Conservation (phyloP, 1,140 invertebrate species). For the Pachyrhynchus sulphureomaculatus region DNA sequence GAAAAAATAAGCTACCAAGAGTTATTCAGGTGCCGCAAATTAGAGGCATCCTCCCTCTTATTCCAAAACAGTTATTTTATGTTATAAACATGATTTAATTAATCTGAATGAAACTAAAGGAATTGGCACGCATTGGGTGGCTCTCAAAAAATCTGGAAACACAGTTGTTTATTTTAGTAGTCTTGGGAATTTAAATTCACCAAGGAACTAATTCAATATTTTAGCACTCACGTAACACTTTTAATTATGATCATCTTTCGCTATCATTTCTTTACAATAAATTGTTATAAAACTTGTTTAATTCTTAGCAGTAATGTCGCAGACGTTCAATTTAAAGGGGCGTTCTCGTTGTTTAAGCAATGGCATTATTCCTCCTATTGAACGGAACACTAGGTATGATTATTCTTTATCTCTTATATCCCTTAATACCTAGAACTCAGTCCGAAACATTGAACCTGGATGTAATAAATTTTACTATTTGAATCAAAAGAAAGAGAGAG, state of each 20-base stretch:
- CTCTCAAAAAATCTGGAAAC: conserved; percentile 22
- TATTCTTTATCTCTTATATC: conserved; percentile 6
- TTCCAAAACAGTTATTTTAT: background rate
- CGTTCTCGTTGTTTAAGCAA: no score
- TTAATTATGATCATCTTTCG: no score
- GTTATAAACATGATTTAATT: conserved; percentile 44
- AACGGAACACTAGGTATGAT: no score
- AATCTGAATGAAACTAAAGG: conserved; percentile 43
- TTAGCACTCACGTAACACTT: background rate
- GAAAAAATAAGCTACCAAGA: no score
- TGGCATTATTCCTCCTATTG: no score
- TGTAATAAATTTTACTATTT: background rate
- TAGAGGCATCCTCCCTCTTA: no score
- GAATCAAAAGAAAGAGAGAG: background rate
- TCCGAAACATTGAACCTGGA: conserved; percentile 26
- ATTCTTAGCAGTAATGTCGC: no score
- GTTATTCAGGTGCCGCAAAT: no score
- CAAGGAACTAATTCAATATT: conserved; percentile 28
- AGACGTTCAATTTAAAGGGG: no score
- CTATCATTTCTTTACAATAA: no score
- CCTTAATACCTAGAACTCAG: conserved; percentile 24
- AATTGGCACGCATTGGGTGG: conserved; percentile 44
- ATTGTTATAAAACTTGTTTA: no score
- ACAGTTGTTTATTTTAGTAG: conserved; percentile 28
- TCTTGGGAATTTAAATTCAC: conserved; percentile 30